Evolutionary conservation across 2,888 invertebrate species (phyloP), one percentile per base, ranked within the genome.

Genomic region (Hybos culiciformis): DNA sequence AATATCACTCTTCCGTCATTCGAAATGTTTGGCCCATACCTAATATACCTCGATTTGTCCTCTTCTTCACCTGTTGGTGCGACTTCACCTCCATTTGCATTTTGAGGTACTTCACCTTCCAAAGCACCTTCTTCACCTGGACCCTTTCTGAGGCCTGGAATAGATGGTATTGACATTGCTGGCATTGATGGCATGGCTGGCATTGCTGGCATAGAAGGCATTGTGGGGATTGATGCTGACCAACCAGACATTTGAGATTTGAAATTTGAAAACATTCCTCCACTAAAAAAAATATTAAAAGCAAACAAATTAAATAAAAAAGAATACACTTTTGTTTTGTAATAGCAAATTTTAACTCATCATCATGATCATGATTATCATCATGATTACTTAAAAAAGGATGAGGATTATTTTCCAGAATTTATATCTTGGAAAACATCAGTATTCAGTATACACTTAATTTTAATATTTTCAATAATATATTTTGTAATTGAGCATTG

Each of bases 241-340:
- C 87, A 87, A 34, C 85, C 86, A n/a, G 78, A 79, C 75, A 85
- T 80, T 68, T 83, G 82, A 45, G 78, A 80, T 71, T 87, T 87
- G 46, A 87, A 87, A 57, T 85, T 87, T 53, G 84, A 83, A 60
- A 88, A 75, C 74, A 88, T 80, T 59, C 87, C 87, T 60, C 82
- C 80, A 39, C 83, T 83, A 70, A 48, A 61, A 58, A 38, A 41
- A 43, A 46, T n/a, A n/a, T 41, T 23, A 46, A 54, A 51, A 48
- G 49, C 45, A 50, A 40, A 49, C 19, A 32, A 33, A 39, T 26
- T 18, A 24, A 6, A 8, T 20, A 7, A 23, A 23, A 7, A n/a
- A n/a, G n/a, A n/a, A n/a, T n/a, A n/a, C n/a, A n/a, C n/a, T n/a
- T n/a, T n/a, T n/a, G n/a, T n/a, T n/a, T n/a, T n/a, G n/a, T n/a